Evolutionary conservation across 2,888 invertebrate species (phyloP).

Genomic region (Orgyia antiqua): DNA sequence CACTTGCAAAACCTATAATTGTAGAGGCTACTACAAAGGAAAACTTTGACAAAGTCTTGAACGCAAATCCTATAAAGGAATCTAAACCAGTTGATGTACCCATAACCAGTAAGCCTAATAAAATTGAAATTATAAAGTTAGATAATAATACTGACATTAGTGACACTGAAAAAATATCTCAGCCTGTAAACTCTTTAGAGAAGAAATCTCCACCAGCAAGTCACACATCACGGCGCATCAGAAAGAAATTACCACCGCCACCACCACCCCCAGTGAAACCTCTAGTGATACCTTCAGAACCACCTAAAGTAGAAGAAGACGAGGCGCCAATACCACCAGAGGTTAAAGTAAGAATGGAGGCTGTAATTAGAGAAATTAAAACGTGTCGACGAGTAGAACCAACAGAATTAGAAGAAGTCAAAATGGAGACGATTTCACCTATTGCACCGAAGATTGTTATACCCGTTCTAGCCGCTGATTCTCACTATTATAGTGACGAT

Average conservation of each 20-base stretch:
- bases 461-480: constrained; percentile 64
- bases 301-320: constrained; percentile 34
- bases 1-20: constrained; percentile 14
- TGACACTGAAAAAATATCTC: constrained; percentile 10
- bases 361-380: constrained; percentile 77
- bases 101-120: constrained; percentile 18
- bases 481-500: constrained; percentile 58
- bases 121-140: constrained; percentile 21
- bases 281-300: constrained; percentile 19
- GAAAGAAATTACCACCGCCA: constrained; percentile 66
- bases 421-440: constrained; percentile 43
- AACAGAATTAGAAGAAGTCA: constrained; percentile 42
- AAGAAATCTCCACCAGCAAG: constrained; percentile 43
- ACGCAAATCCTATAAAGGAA: constrained; percentile 20
- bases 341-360: constrained; percentile 80
- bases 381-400: constrained; percentile 60
- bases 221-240: constrained; percentile 51
- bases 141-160: constrained; percentile 11
- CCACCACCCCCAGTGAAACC: constrained; percentile 54
- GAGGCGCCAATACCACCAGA: constrained; percentile 64
- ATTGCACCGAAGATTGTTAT: constrained; percentile 64
- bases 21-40: constrained; percentile 15
- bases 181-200: constrained; percentile 28
- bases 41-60: constrained; percentile 9
- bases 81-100: constrained; percentile 16